phyloP scores from a whole-genome alignment of 2,888 invertebrate species.

The Epinotia bilunana region DNA sequence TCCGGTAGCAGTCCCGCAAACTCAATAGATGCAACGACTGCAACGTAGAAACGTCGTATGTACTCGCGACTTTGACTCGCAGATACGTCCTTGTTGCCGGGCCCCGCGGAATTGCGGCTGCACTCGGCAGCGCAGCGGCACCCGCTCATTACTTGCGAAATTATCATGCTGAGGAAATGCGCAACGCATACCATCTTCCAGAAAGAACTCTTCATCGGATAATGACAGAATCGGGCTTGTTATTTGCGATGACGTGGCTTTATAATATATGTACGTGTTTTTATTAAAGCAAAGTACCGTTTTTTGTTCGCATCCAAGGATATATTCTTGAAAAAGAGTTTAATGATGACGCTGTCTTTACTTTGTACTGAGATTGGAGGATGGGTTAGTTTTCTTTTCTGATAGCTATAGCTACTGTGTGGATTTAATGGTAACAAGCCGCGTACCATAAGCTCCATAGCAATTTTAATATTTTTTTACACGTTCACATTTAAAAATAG shows the following conservation, averaged over 20 bases:
- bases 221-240: slow-evolving; percentile 57
- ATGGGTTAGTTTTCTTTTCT: background rate
- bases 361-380: background rate
- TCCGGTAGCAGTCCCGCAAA: slow-evolving; percentile 56
- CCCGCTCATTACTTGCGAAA: slow-evolving; percentile 64
- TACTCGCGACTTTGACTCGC: background rate
- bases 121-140: no score
- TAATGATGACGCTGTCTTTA: background rate
- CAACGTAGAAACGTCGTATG: slow-evolving; percentile 2
- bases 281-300: slow-evolving; percentile 37
- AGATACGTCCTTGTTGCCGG: slow-evolving; percentile 2
- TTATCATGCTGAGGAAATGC: slow-evolving; percentile 58
- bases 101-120: slow-evolving; percentile 50
- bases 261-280: slow-evolving; percentile 45
- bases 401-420: background rate
- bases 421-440: background rate
- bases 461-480: no score
- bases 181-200: slow-evolving; percentile 44
- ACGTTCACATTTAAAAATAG: no score
- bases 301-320: slow-evolving; percentile 2
- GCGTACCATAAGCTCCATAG: no score
- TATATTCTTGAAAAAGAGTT: background rate
- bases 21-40: slow-evolving; percentile 51
- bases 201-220: slow-evolving; percentile 57
- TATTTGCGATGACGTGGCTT: slow-evolving; percentile 61